Evolutionary conservation across 2,888 invertebrate genomes (phyloP).

Genomic region (Leptogaster cylindrica): DNA sequence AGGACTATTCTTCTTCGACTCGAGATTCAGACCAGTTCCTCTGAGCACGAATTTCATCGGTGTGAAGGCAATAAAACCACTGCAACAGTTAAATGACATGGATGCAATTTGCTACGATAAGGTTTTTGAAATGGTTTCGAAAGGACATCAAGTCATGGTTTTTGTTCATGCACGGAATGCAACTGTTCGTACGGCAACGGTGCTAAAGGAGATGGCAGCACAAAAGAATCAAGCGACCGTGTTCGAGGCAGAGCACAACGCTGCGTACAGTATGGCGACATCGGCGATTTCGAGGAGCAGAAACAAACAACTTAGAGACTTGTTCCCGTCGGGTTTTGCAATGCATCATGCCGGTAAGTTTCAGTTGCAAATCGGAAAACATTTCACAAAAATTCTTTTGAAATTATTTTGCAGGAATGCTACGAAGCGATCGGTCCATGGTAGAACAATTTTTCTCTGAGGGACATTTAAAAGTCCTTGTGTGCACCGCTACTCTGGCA

Average conservation of each 20-base stretch:
- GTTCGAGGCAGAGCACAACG: slow-evolving; percentile 72
- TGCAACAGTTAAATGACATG: slow-evolving; percentile 76
- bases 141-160: slow-evolving; percentile 95
- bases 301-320: slow-evolving; percentile 81
- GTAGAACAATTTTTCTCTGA: slow-evolving; percentile 90
- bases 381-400: not conserved
- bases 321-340: slow-evolving; percentile 87
- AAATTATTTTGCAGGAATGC: slow-evolving; percentile 64
- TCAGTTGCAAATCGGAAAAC: not conserved
- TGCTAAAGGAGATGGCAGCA: slow-evolving; percentile 81
- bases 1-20: slow-evolving; percentile 94
- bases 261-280: slow-evolving; percentile 71
- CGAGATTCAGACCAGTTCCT: slow-evolving; percentile 94
- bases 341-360: slow-evolving; percentile 90
- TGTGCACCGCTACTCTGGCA: slow-evolving; percentile 97
- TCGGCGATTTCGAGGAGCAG: slow-evolving; percentile 75
- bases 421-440: slow-evolving; percentile 83
- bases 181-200: slow-evolving; percentile 86
- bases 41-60: slow-evolving; percentile 91
- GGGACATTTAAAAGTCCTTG: slow-evolving; percentile 85
- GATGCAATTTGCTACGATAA: slow-evolving; percentile 94
- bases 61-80: slow-evolving; percentile 71
- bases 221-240: slow-evolving; percentile 73
- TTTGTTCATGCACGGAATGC: slow-evolving; percentile 98
- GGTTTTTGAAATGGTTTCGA: slow-evolving; percentile 81